phyloP scores from a whole-genome alignment of 2,113 vertebrate genomes.

The Catharus minimus region DNA sequence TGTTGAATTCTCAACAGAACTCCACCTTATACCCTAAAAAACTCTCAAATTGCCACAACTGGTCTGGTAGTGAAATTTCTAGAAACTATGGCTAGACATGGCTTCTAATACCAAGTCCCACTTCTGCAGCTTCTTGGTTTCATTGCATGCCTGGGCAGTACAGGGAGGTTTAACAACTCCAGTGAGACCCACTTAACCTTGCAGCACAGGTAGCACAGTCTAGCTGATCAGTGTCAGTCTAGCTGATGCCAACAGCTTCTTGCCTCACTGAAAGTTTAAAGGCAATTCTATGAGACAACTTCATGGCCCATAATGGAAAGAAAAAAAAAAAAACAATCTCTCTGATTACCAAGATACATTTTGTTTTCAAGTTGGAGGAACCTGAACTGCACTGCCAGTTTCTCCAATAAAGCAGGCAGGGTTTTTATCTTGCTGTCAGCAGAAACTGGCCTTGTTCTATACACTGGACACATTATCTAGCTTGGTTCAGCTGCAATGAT shows the following conservation, averaged over 20 bases:
- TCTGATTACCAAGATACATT: not conserved
- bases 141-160: not conserved
- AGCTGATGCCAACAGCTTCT: not conserved
- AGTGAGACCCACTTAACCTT: not conserved
- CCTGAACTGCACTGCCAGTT: not conserved
- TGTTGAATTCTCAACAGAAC: not conserved
- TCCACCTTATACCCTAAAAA: not conserved
- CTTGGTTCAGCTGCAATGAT: not conserved
- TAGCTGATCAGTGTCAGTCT: not conserved
- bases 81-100: not conserved
- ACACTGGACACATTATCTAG: not conserved
- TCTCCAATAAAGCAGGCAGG: not conserved
- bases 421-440: not conserved
- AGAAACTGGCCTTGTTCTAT: slow-evolving; percentile 3
- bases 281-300: not conserved
- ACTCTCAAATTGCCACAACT: not conserved
- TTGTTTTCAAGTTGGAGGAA: not conserved
- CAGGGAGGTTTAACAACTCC: not conserved
- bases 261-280: not conserved
- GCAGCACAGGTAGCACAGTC: not conserved
- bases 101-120: not conserved
- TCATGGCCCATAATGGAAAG: not conserved
- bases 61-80: not conserved
- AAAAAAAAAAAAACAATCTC: not conserved
- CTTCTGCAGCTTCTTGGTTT: not conserved